phyloP scores from a whole-genome alignment of 2,888 invertebrate genomes.

The Sphecodes monilicornis region DNA sequence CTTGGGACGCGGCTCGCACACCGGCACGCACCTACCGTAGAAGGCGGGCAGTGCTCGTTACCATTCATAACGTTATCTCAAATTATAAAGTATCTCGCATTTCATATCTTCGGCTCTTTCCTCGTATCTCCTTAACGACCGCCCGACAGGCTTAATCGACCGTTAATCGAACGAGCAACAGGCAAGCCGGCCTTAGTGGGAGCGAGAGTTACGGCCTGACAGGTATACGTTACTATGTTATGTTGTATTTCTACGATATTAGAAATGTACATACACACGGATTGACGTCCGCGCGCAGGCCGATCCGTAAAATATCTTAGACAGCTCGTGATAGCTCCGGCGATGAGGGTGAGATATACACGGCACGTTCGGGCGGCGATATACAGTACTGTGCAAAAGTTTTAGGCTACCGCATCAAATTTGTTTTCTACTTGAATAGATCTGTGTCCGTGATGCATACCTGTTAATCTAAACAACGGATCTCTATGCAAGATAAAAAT shows the following conservation, averaged over 20 bases:
- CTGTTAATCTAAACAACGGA: neutral
- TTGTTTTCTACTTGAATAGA: neutral
- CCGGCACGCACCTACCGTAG: conserved; percentile 37
- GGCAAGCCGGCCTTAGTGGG: conserved; percentile 65
- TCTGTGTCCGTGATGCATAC: neutral
- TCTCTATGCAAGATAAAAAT: neutral
- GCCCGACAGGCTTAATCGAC: conserved; percentile 80
- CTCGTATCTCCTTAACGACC: conserved; percentile 77
- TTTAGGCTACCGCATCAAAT: neutral
- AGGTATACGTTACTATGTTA: conserved; percentile 66
- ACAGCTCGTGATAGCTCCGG: conserved; percentile 39
- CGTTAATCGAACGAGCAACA: conserved; percentile 78
- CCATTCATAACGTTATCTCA: conserved; percentile 75
- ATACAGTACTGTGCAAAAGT: conserved; percentile 5
- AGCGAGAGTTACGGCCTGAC: conserved; percentile 71
- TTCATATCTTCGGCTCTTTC: conserved; percentile 72
- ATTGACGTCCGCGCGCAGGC: conserved; percentile 11
- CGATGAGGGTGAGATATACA: conserved; percentile 36
- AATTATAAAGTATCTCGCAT: conserved; percentile 78
- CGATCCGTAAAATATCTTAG: conserved; percentile 43
- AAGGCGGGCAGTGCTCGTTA: conserved; percentile 70
- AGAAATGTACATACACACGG: conserved; percentile 43
- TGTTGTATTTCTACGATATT: conserved; percentile 54
- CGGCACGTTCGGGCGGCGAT: conserved; percentile 16
- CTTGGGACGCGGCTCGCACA: conserved; percentile 13